These are phyloP conservation scores for Xestobium rufovillosum DNA, from an alignment of 2,888 invertebrate species.

Conservation along the genomic window DNA sequence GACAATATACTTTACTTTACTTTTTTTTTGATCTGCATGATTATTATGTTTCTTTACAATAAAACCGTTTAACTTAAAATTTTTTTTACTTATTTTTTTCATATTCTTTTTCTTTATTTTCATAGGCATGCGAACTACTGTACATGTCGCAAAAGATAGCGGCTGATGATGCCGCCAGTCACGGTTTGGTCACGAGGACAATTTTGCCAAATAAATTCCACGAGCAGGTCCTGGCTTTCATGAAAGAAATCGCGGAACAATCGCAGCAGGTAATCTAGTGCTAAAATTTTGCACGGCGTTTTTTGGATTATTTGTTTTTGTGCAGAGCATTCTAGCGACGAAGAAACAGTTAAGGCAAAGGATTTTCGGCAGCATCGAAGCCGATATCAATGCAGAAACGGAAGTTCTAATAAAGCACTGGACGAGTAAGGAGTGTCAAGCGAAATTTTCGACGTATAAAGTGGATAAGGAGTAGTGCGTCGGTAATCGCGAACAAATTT, in stretches of 20 bases:
- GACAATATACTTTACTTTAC: too few relatives aligned
- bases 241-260: conserved; percentile 62
- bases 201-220: conserved; percentile 71
- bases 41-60: too few relatives aligned
- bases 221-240: conserved; percentile 63
- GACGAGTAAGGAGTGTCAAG: conserved; percentile 66
- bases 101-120: conserved; percentile 20
- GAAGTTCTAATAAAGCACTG: conserved; percentile 65
- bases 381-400: conserved; percentile 58
- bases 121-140: conserved; percentile 63
- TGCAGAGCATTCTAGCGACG: conserved; percentile 58
- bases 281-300: conserved; percentile 2
- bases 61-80: too few relatives aligned
- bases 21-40: too few relatives aligned
- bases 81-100: conserved; percentile 7
- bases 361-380: conserved; percentile 50
- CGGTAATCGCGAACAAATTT: conserved; percentile 2
- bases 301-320: too few relatives aligned
- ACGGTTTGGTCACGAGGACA: conserved; percentile 74
- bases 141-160: conserved; percentile 65
- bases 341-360: conserved; percentile 52
- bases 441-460: conserved; percentile 32
- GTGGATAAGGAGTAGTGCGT: conserved; percentile 15
- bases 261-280: conserved; percentile 60
- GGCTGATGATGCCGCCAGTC: conserved; percentile 69